Percentiles rank a stretch among this genome's conserved stretches.
These are phyloP conservation scores for Melanotaenia maccullochi DNA, from an alignment of 2,797 vertebrate species.

Conservation along the genomic window DNA sequence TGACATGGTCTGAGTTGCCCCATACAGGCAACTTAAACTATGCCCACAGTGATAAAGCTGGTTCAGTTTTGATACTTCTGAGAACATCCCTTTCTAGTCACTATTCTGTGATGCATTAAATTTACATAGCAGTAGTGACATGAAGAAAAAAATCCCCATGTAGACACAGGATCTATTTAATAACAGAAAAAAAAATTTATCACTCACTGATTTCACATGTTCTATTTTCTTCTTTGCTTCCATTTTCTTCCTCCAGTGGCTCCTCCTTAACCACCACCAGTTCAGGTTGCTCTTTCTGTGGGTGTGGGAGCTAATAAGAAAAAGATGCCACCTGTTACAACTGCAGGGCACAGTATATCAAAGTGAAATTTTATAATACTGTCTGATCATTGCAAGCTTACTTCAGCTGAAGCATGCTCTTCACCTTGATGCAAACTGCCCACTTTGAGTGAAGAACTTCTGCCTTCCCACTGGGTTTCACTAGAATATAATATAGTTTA, in stretches of 20 bases:
- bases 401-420: constrained; percentile 39
- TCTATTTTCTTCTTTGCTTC: constrained; percentile 26
- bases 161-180: neutral
- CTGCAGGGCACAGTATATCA: neutral
- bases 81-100: neutral
- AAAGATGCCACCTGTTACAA: constrained; percentile 4
- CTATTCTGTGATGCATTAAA: neutral
- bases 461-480: constrained; percentile 67
- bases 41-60: neutral
- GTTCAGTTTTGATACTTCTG: neutral
- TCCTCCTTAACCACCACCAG: constrained; percentile 79
- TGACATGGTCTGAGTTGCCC: too few species aligned
- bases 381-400: constrained; percentile 32
- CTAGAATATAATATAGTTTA: constrained; percentile 25
- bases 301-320: constrained; percentile 47
- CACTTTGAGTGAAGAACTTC: constrained; percentile 47
- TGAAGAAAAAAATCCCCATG: neutral
- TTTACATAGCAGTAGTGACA: too few species aligned
- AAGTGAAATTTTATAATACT: neutral
- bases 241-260: constrained; percentile 58
- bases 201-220: constrained; percentile 67
- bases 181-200: neutral
- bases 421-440: constrained; percentile 41
- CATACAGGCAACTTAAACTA: too few species aligned
- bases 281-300: constrained; percentile 50